Evolutionary conservation across 1,140 invertebrate species (phyloP), one percentile per base, ranked within the genome.

Genomic region (Saccostrea cuccullata): DNA sequence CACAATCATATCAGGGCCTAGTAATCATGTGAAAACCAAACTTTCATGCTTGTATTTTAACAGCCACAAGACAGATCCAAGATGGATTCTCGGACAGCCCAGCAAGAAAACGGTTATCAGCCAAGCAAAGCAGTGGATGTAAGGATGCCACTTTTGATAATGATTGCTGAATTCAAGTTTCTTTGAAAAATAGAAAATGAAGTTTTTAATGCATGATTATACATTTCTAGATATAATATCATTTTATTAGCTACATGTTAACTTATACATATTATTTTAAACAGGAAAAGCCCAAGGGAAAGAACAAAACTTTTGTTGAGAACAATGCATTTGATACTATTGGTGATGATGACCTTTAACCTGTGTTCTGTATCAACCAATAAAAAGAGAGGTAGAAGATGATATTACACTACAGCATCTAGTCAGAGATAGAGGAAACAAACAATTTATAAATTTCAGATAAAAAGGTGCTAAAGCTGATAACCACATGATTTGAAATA

Each of bases 281-380:
- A 17, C 89, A 94, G 93, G 93, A 93, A 83, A 89, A 91, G 55
- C 73, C 86, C 73, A 90, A 91, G 60, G 87, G 90, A 40, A 91
- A 95, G 94, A 93, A 95, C 26, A 96, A 97, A 82, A 86, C 86
- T 4, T 91, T 93, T n/a, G 92, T 93, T 55, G 97, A 98, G 93
- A 98, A 98, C 95, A 97, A 97, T 95, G 98, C 97, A 64, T 98
- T 98, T 95, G 97, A 97, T 94, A 97, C 97, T 56, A 98, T 98
- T 91, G 97, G 97, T 12, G 98, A 98, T 94, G 98, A 98, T 91
- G 98, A 98, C 95, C 96, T 98, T 90, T 98, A 93, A 96, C 23
- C 70, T 73, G 5, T 11, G 5, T 26, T 13, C 70, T 23, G 36
- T 9, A 26, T 26, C 30, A 36, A 26, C 70, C 70, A 26, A 30